Percentiles rank a stretch among this genome's conserved stretches.
phyloP scores from a whole-genome alignment of 1,140 invertebrate species.

The Sinella curviseta region DNA sequence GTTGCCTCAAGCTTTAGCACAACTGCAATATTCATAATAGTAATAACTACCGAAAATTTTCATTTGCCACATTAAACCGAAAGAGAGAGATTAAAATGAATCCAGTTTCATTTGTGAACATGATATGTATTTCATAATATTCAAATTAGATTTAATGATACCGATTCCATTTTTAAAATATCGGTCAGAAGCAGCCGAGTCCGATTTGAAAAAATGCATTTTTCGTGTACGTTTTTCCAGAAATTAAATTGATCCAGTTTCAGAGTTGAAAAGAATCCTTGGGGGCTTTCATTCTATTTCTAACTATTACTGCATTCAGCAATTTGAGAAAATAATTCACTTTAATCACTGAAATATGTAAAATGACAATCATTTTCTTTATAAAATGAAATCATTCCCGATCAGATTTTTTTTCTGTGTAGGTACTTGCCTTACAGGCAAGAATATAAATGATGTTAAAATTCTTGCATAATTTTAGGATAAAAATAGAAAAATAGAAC shows the following conservation, averaged over 20 bases:
- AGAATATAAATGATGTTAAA: not conserved
- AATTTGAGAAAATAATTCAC: not conserved
- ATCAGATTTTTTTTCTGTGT: not conserved
- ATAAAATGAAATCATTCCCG: not conserved
- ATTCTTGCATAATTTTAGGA: slow-evolving; percentile 23
- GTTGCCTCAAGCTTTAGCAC: not conserved
- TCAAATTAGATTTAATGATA: slow-evolving; percentile 10
- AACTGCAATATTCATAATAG: not conserved
- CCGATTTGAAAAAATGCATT: not conserved
- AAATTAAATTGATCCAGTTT: slow-evolving; percentile 17
- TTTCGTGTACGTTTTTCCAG: not conserved
- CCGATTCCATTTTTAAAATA: not conserved
- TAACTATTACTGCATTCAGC: not conserved
- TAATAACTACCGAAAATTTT: slow-evolving; percentile 11
- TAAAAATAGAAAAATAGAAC: not conserved
- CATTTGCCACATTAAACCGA: not conserved
- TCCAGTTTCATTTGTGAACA: not conserved
- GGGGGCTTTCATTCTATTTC: too few species aligned
- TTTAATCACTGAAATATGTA: not conserved
- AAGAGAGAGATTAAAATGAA: not conserved
- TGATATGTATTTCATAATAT: not conserved
- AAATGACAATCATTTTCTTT: slow-evolving; percentile 19
- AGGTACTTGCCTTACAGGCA: not conserved
- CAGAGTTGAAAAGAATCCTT: too few species aligned
- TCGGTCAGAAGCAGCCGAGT: not conserved